Conservation (phyloP, 2,888 invertebrate genomes). For the Sepioteuthis lessoniana region DNA sequence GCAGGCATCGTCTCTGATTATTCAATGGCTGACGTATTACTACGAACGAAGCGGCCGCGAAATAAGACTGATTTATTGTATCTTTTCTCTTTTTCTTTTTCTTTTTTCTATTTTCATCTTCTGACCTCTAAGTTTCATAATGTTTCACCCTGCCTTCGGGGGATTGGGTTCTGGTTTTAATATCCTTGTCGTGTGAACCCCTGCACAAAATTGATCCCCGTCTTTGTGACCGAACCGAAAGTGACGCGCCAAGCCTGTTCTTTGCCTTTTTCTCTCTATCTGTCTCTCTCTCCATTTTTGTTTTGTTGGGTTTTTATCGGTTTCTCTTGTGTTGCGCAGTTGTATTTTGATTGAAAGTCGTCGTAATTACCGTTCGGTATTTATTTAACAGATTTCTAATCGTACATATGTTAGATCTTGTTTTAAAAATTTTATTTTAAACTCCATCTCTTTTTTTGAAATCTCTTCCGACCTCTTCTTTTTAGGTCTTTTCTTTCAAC, state of each 20-base stretch:
- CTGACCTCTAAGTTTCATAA: too few relatives aligned
- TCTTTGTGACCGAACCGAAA: not conserved
- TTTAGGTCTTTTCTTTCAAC: not conserved
- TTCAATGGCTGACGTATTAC: constrained; percentile 35
- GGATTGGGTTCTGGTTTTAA: too few relatives aligned
- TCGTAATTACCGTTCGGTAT: not conserved
- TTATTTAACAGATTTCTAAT: not conserved
- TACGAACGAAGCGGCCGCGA: not conserved
- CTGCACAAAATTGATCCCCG: not conserved
- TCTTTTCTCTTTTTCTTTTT: not conserved
- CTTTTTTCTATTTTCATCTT: not conserved
- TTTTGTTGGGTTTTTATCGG: too few relatives aligned
- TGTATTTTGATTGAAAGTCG: not conserved
- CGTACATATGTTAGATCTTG: not conserved
- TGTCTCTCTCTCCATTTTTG: not conserved
- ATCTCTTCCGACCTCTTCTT: not conserved
- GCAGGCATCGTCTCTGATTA: too few relatives aligned
- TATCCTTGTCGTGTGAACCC: too few relatives aligned
- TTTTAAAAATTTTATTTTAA: not conserved
- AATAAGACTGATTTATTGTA: not conserved
- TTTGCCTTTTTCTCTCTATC: not conserved
- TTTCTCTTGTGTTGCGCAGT: constrained; percentile 4
- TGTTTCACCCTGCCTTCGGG: not conserved
- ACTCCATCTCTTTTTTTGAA: not conserved
- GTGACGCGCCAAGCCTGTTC: not conserved